phyloP scores from a whole-genome alignment of 1,140 invertebrate genomes.

The Acarapis woodi region DNA sequence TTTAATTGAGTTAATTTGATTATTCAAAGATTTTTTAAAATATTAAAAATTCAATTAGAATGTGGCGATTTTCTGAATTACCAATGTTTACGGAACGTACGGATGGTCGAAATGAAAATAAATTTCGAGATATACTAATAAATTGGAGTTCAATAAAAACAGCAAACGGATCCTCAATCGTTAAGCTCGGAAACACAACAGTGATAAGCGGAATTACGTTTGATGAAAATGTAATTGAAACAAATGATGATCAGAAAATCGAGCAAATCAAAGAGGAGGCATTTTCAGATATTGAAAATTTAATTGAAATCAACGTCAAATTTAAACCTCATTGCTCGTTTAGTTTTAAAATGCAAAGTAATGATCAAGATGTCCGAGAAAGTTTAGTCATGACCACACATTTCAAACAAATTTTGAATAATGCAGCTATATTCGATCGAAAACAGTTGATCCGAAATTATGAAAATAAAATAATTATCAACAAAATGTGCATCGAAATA shows the following conservation, averaged over 20 bases:
- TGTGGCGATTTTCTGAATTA: no score
- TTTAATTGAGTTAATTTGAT: no score
- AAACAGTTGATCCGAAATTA: background rate
- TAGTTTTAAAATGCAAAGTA: no score
- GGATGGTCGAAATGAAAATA: background rate
- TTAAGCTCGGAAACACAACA: background rate
- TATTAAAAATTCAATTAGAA: no score
- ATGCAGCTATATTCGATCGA: background rate
- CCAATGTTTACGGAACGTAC: no score
- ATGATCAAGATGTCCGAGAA: background rate
- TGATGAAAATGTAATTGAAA: background rate
- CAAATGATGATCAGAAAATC: background rate
- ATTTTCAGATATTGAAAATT: background rate
- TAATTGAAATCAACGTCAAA: no score
- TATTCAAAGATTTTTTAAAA: no score
- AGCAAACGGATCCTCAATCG: background rate
- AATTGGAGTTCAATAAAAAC: background rate
- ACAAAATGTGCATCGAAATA: background rate
- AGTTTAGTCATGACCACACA: background rate
- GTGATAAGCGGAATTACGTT: background rate
- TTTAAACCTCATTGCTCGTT: no score
- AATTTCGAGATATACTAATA: slow-evolving; percentile 1
- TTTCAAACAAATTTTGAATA: background rate
- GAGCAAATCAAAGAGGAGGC: background rate
- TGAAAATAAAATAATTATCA: background rate